A percentile compares a stretch with the other conserved stretches of the same genome.
Evolutionary conservation across 2,888 invertebrate genomes (phyloP).

Genomic region (Hylaea fasciaria): DNA sequence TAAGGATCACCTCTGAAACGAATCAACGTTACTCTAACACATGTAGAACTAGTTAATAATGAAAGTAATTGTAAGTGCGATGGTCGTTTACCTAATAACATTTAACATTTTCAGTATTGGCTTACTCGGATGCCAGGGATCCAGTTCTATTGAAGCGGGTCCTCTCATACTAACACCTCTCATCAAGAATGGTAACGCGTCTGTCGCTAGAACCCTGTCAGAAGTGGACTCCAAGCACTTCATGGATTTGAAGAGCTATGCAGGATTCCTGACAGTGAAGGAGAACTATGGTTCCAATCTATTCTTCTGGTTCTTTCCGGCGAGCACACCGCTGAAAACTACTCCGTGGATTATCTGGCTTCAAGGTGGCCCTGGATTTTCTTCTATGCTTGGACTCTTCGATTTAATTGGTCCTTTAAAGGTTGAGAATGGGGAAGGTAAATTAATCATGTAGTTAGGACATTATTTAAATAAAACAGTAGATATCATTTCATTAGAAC

Average conservation of each 20-base stretch:
- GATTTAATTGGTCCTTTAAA: constrained; percentile 59
- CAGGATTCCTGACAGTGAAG: constrained; percentile 87
- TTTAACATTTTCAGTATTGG: constrained; percentile 16
- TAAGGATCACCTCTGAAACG: not conserved
- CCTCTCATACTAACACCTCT: constrained; percentile 29
- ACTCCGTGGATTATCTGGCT: constrained; percentile 91
- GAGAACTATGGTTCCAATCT: constrained; percentile 87
- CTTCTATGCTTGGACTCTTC: constrained; percentile 74
- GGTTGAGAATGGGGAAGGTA: constrained; percentile 51
- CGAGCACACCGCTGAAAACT: constrained; percentile 46
- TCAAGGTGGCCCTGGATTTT: constrained; percentile 92
- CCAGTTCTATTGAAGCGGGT: constrained; percentile 16
- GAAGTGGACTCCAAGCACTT: constrained; percentile 23
- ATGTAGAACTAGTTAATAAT: constrained; percentile 19
- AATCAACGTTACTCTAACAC: not conserved
- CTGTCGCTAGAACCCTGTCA: constrained; percentile 23
- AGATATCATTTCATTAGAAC: too few relatives aligned
- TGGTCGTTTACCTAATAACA: too few relatives aligned
- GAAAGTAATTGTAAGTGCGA: constrained; percentile 15
- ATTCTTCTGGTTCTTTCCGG: constrained; percentile 93
- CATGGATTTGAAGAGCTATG: constrained; percentile 60
- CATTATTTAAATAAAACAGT: too few relatives aligned
- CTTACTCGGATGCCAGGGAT: not conserved
- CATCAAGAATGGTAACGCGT: constrained; percentile 13
- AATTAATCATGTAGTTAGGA: not conserved